Evolutionary conservation across 2,888 invertebrate species (phyloP).

Genomic region (Didymodactylos carnosus): DNA sequence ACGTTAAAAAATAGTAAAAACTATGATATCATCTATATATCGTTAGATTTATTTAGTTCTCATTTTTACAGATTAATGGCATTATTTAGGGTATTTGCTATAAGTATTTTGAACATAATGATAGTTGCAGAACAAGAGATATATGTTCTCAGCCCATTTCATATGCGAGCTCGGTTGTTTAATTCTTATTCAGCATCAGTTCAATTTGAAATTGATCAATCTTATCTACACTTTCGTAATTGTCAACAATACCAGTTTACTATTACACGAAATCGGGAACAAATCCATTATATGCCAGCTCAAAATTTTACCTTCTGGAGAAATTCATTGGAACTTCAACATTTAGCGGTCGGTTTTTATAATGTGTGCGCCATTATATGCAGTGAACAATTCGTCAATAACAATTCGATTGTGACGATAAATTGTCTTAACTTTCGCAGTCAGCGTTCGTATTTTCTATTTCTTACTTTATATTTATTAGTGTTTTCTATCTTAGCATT

Average conservation of each 20-base stretch:
- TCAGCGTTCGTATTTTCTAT: not conserved
- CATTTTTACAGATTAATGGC: too few species aligned
- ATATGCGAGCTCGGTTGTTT: not conserved
- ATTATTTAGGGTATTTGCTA: too few species aligned
- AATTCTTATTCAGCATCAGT: not conserved
- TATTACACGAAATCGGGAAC: not conserved
- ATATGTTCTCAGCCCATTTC: not conserved
- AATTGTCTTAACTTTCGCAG: not conserved
- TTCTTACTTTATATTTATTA: not conserved
- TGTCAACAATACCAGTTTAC: not conserved
- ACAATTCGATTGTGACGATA: not conserved
- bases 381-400: not conserved
- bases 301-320: not conserved
- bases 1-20: too few species aligned
- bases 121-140: not conserved
- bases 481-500: not conserved
- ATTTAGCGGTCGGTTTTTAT: not conserved
- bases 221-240: too few species aligned
- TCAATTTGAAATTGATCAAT: not conserved
- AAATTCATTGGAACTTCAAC: not conserved
- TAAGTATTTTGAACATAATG: too few species aligned
- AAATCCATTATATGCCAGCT: not conserved
- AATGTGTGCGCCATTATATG: not conserved
- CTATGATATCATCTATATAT: too few species aligned
- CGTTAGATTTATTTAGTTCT: too few species aligned